Percentiles rank a stretch among this genome's conserved stretches.
These are phyloP conservation scores for Acheta domesticus DNA, from an alignment of 2,888 invertebrate genomes.

Conservation along the genomic window DNA sequence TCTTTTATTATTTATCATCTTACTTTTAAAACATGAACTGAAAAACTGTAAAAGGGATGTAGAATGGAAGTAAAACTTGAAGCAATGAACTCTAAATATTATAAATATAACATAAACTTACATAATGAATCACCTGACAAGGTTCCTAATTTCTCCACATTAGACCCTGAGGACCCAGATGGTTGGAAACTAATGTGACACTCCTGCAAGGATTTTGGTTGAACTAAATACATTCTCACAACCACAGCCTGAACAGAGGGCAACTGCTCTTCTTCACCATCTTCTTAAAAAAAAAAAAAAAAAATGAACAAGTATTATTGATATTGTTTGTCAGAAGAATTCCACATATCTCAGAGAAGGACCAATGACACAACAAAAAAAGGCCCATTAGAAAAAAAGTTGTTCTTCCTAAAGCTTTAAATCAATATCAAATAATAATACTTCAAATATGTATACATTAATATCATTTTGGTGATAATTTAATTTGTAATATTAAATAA, in stretches of 20 bases:
- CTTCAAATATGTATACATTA: too few species aligned
- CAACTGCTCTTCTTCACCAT: constrained; percentile 52
- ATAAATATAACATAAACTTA: constrained; percentile 23
- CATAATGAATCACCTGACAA: constrained; percentile 44
- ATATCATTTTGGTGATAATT: too few species aligned
- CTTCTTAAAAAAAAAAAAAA: constrained; percentile 44
- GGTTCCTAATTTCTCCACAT: constrained; percentile 43
- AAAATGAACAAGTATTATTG: background rate
- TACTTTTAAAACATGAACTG: too few species aligned
- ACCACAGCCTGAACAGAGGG: constrained; percentile 50
- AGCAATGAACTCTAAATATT: too few species aligned
- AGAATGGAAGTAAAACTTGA: too few species aligned
- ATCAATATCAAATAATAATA: too few species aligned
- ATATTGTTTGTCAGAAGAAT: background rate
- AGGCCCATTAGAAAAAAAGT: too few species aligned
- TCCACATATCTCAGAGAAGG: background rate
- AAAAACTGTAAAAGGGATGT: too few species aligned
- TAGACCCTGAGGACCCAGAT: constrained; percentile 23
- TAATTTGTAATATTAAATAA: too few species aligned
- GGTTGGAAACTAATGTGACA: constrained; percentile 64
- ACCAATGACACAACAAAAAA: background rate
- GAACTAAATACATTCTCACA: constrained; percentile 71
- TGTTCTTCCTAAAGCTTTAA: too few species aligned
- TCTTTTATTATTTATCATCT: too few species aligned
- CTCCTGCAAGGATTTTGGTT: constrained; percentile 85